Conservation (phyloP, 1,140 invertebrate species). For the Oncopodura yosiiana region DNA sequence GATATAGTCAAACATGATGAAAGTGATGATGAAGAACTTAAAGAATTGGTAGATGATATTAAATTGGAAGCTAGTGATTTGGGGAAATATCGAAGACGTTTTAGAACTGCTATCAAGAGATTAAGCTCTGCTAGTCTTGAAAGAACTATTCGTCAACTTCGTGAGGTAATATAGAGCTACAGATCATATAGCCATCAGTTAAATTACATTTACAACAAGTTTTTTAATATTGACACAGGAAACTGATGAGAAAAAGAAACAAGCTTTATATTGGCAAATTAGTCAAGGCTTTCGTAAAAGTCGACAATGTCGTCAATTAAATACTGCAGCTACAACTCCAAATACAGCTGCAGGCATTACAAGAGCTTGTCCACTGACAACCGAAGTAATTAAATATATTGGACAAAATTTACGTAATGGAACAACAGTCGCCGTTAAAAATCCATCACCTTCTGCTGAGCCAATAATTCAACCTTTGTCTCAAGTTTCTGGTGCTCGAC, state of each 20-base stretch:
- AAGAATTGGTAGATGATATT: conserved; percentile 10
- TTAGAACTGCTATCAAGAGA: neutral
- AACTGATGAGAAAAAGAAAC: conserved; percentile 10
- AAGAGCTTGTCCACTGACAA: neutral
- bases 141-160: too few species aligned
- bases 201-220: neutral
- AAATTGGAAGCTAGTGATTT: neutral
- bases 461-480: too few species aligned
- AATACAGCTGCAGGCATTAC: conserved; percentile 8
- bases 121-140: neutral
- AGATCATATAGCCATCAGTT: neutral
- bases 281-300: too few species aligned
- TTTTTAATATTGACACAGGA: neutral
- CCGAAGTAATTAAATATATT: conserved; percentile 6
- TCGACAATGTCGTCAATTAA: too few species aligned
- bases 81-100: neutral
- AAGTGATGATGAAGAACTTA: neutral
- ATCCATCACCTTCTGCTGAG: too few species aligned
- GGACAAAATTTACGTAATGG: neutral
- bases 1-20: conserved; percentile 2
- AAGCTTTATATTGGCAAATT: too few species aligned
- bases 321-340: too few species aligned
- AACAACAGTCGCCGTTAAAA: too few species aligned
- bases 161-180: too few species aligned
- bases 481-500: too few species aligned